phyloP scores from a whole-genome alignment of 1,140 invertebrate genomes.

The Adoxophyes honmai region DNA sequence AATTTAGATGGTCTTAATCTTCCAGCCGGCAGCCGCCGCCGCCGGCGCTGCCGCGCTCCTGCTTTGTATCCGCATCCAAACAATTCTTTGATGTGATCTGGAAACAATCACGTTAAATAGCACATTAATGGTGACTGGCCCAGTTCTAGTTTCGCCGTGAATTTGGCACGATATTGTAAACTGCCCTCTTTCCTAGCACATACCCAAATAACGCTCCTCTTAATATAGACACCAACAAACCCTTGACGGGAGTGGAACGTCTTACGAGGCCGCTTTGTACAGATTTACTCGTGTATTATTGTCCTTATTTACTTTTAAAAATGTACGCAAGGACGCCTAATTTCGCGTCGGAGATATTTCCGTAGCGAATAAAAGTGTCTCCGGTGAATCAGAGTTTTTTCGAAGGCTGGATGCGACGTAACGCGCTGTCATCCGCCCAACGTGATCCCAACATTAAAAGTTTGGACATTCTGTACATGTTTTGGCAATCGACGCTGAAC shows the following conservation, averaged over 20 bases:
- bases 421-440: conserved; percentile 52
- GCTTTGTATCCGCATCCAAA: conserved; percentile 34
- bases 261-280: background rate
- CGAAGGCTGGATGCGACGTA: conserved; percentile 49
- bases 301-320: conserved; percentile 64
- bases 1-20: background rate
- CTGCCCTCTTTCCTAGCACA: conserved; percentile 69
- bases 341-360: conserved; percentile 63
- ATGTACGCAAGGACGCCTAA: conserved; percentile 69
- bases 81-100: conserved; percentile 68
- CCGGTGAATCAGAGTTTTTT: conserved; percentile 67
- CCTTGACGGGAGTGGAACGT: background rate
- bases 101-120: conserved; percentile 60
- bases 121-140: conserved; percentile 61
- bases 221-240: background rate
- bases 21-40: conserved; percentile 20
- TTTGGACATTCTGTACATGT: conserved; percentile 53
- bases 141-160: conserved; percentile 62
- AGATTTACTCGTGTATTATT: conserved; percentile 44
- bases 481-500: conserved; percentile 44
- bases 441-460: conserved; percentile 54
- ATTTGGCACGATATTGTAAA: conserved; percentile 74
- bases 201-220: conserved; percentile 31
- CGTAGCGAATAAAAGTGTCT: conserved; percentile 64
- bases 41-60: conserved; percentile 30